Conservation (phyloP, 2,888 invertebrate species). For the Encarsia formosa region DNA sequence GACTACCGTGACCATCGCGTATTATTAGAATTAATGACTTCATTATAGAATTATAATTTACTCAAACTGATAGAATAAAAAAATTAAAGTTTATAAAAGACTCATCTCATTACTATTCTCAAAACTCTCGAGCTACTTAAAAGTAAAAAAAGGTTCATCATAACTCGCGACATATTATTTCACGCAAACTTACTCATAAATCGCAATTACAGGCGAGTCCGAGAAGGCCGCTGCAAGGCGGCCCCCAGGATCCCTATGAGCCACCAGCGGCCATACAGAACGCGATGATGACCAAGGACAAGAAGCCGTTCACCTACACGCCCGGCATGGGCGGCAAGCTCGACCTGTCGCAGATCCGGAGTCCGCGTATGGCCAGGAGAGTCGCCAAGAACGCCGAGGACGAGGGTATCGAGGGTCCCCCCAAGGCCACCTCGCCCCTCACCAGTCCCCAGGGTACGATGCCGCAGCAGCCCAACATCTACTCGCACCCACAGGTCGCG, state of each 20-base stretch:
- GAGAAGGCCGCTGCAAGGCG: not conserved
- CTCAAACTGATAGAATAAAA: too few species aligned
- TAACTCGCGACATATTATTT: too few species aligned
- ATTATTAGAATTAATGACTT: too few species aligned
- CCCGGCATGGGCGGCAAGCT: slow-evolving; percentile 73
- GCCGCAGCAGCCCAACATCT: slow-evolving; percentile 48
- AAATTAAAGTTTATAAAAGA: too few species aligned
- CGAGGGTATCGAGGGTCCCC: slow-evolving; percentile 61
- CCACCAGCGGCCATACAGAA: slow-evolving; percentile 88
- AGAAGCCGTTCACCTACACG: slow-evolving; percentile 95
- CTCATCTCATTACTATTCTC: too few species aligned
- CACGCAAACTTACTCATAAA: too few species aligned
- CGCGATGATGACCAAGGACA: slow-evolving; percentile 93
- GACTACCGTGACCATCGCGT: too few species aligned
- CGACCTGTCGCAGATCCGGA: slow-evolving; percentile 83
- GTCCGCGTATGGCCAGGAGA: slow-evolving; percentile 83
- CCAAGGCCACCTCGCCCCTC: slow-evolving; percentile 56
- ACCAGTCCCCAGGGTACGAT: slow-evolving; percentile 21
- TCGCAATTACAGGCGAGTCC: slow-evolving; percentile 6
- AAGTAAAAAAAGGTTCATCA: too few species aligned
- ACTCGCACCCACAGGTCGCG: slow-evolving; percentile 63
- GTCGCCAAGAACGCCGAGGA: slow-evolving; percentile 65
- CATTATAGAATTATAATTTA: too few species aligned
- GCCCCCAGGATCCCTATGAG: slow-evolving; percentile 50
- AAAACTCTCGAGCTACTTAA: too few species aligned